phyloP scores from a whole-genome alignment of 2,797 vertebrate species.

The Eurystomus glaucurus region DNA sequence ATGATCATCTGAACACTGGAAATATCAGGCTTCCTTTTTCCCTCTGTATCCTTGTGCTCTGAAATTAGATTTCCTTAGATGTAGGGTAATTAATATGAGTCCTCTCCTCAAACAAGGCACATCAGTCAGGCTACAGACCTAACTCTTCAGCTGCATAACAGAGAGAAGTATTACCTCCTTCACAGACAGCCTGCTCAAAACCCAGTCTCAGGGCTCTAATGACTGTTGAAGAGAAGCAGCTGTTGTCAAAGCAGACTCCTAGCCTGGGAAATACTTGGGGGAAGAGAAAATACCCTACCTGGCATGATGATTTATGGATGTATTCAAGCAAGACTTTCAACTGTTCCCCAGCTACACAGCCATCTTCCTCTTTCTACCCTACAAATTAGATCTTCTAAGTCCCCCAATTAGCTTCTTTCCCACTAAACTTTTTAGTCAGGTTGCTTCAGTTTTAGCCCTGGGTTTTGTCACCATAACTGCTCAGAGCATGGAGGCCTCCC shows the following conservation, averaged over 20 bases:
- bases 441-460: not conserved
- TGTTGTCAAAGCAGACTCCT: not conserved
- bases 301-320: slow-evolving; percentile 32
- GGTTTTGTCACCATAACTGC: not conserved
- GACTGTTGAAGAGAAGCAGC: slow-evolving; percentile 38
- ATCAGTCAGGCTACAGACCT: slow-evolving; percentile 14
- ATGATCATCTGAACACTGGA: not conserved
- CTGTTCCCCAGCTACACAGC: not conserved
- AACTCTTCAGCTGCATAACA: not conserved
- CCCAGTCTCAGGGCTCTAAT: not conserved
- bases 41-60: slow-evolving; percentile 57
- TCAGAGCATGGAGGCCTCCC: not conserved
- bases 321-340: not conserved
- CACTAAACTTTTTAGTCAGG: not conserved
- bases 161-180: slow-evolving; percentile 10
- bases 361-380: not conserved
- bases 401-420: not conserved
- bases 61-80: slow-evolving; percentile 70
- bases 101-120: slow-evolving; percentile 35
- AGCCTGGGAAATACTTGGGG: slow-evolving; percentile 2
- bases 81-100: slow-evolving; percentile 71
- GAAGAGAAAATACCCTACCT: slow-evolving; percentile 38
- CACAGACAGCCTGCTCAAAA: not conserved
- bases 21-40: slow-evolving; percentile 54
- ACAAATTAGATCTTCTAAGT: not conserved